Evolutionary conservation across 2,113 vertebrate species (phyloP), one percentile per base, ranked within the genome.

Genomic region (Catharus fuscescens): DNA sequence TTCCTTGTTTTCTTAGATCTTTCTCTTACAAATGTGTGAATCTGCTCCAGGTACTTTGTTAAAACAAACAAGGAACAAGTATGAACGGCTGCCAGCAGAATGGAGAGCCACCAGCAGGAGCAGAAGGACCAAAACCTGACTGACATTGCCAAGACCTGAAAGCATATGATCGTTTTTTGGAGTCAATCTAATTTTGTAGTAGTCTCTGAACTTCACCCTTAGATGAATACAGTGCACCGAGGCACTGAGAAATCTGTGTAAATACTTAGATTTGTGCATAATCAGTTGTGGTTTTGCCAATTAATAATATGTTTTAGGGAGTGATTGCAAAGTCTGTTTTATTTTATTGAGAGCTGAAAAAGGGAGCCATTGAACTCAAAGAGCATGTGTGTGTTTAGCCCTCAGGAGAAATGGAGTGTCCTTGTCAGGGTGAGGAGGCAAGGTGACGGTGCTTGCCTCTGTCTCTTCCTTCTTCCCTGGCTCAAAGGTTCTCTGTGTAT

Each of bases 1-100:
- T 85, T 76, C 48, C 36, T 85, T 54, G 13, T 85, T 80, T 28
- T 47, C 53, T 76, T 76, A 47, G 29, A 53, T 76, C 48, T 88
- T 82, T 69, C 50, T 67, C 53, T 67, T 70, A 56, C 4, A 25
- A 78, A 64, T 60, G 20, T 34, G 8, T 67, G 34, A 82, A 25
- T 87, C 47, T 91, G 40, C 53, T 79, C 74, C 9, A 7, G 34
- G 38, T 81, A 60, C 42, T 84, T 74, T 8, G 18, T 70, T 83
- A 59, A 83, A 92, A 72, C 62, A 67, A 89, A 62, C 25, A 45
- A 44, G 59, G 34, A 71, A 23, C 67, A 50, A 78, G 71, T 82
- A 40, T 31, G 53, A 31, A 60, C 0, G 1, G 23, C 7, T 71
- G 12, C 8, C 10, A 28, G 36, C 0, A 0, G 28, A 19, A n/a